These are phyloP conservation scores for Pungitius pungitius DNA, from an alignment of 2,113 vertebrate genomes.

Conservation along the genomic window DNA sequence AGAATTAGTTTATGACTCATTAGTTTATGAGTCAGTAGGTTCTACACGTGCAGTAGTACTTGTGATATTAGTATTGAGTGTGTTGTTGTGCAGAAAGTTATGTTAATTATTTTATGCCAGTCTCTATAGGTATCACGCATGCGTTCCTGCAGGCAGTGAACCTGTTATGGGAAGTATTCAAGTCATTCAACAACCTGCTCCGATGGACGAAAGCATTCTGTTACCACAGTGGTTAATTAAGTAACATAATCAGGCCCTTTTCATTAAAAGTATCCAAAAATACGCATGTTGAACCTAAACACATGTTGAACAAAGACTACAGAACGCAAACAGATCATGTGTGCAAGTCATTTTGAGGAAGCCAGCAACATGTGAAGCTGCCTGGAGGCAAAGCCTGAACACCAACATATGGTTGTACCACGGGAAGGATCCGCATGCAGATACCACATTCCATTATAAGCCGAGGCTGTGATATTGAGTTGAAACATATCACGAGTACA, in stretches of 20 bases:
- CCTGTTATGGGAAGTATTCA: neutral
- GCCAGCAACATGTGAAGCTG: too few relatives aligned
- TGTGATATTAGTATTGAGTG: neutral
- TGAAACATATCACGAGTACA: neutral
- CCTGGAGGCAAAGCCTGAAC: neutral
- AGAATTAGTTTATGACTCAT: neutral
- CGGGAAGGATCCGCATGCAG: neutral
- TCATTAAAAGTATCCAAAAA: neutral
- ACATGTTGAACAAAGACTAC: neutral
- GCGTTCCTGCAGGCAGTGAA: neutral
- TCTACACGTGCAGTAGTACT: neutral
- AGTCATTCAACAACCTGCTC: neutral
- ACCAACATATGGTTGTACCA: neutral
- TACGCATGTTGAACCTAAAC: neutral
- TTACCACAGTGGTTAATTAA: too few relatives aligned
- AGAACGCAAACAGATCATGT: neutral
- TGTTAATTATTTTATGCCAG: neutral
- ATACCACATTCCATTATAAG: neutral
- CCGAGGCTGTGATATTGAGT: neutral
- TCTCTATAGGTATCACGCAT: slow-evolving; percentile 2
- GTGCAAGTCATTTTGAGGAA: neutral
- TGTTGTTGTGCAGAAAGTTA: neutral
- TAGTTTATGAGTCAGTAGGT: too few relatives aligned
- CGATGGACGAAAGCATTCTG: too few relatives aligned
- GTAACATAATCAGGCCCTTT: neutral